Conservation (phyloP, 2,113 vertebrate genomes). For the Catharus minimus region DNA sequence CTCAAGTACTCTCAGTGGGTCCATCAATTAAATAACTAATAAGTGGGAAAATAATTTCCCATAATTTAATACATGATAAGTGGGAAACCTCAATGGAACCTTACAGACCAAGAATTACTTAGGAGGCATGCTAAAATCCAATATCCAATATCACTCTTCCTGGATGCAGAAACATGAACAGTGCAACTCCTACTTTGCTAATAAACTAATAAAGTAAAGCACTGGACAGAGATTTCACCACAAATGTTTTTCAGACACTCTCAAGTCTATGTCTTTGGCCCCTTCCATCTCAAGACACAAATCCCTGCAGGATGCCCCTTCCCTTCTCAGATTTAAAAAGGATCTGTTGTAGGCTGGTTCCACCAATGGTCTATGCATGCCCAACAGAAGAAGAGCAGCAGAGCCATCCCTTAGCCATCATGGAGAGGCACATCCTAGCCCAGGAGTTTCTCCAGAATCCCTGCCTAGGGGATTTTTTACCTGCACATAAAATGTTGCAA, state of each 20-base stretch:
- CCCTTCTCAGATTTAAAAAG: not conserved
- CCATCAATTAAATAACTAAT: not conserved
- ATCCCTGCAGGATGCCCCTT: not conserved
- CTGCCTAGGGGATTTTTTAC: not conserved
- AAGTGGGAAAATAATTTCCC: too few relatives aligned
- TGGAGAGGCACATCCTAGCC: too few relatives aligned
- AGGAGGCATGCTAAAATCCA: not conserved
- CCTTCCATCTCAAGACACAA: not conserved
- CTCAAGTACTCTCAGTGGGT: not conserved
- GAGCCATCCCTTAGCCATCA: not conserved
- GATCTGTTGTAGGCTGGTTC: not conserved
- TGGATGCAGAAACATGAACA: not conserved
- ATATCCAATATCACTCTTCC: not conserved
- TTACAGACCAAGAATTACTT: not conserved
- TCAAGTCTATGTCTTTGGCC: not conserved
- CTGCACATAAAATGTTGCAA: not conserved
- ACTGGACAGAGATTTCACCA: not conserved
- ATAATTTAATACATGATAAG: too few relatives aligned
- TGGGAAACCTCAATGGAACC: not conserved
- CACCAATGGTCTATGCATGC: not conserved
- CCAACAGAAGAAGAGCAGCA: not conserved
- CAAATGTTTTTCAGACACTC: not conserved
- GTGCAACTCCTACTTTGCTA: not conserved
- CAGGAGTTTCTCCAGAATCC: not conserved
- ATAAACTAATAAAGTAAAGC: not conserved